phyloP scores from a whole-genome alignment of 2,113 vertebrate genomes.

The Nothobranchius furzeri region DNA sequence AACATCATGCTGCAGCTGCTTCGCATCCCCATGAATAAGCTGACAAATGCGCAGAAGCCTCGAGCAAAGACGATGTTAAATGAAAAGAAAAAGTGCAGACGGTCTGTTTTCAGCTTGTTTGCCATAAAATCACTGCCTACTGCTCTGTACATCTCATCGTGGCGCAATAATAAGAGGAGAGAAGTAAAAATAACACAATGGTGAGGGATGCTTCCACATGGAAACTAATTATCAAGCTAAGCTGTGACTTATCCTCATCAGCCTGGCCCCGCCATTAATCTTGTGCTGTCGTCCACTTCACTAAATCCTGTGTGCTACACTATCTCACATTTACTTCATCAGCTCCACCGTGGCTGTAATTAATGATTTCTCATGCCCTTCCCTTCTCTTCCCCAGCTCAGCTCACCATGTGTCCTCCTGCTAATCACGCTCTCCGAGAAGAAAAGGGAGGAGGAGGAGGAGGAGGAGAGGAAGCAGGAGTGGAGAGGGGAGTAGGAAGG shows the following conservation, averaged over 20 bases:
- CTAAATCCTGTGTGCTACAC: conserved; percentile 85
- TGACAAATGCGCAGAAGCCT: neutral
- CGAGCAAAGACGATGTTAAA: conserved; percentile 4
- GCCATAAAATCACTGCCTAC: conserved; percentile 27
- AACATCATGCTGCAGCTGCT: neutral
- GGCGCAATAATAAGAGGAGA: conserved; percentile 67
- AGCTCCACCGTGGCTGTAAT: conserved; percentile 81
- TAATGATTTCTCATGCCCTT: conserved; percentile 82
- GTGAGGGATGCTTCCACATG: conserved; percentile 77
- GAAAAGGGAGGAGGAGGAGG: conserved; percentile 36
- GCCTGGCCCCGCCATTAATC: conserved; percentile 83
- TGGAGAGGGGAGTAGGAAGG: neutral
- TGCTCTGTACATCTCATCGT: conserved; percentile 54
- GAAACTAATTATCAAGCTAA: conserved; percentile 84
- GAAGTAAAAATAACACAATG: conserved; percentile 80
- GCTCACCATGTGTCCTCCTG: conserved; percentile 78
- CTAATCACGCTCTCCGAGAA: conserved; percentile 73
- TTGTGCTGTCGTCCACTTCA: conserved; percentile 85
- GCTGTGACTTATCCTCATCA: conserved; percentile 82
- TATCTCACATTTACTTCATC: conserved; percentile 86
- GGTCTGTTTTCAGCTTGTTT: conserved; percentile 37
- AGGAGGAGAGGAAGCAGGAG: conserved; percentile 27
- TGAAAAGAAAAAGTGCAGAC: conserved; percentile 6
- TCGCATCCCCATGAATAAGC: neutral
- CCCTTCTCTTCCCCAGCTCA: conserved; percentile 75